phyloP scores from a whole-genome alignment of 2,113 vertebrate genomes.

The Rhadina sibilatrix region DNA sequence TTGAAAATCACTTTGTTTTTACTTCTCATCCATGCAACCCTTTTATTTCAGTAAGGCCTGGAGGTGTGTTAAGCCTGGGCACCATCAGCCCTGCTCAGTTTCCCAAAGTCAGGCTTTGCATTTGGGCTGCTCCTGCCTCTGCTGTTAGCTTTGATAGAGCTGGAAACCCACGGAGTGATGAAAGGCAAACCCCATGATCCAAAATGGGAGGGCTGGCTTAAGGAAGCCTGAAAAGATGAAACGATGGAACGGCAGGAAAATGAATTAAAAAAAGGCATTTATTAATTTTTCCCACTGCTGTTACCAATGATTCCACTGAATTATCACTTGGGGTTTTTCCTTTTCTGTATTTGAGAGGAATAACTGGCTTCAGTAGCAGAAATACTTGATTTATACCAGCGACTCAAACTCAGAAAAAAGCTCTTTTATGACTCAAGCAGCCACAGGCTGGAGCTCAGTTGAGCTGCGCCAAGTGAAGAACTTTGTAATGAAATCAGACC shows the following conservation, averaged over 20 bases:
- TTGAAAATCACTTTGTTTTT: neutral
- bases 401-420: neutral
- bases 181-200: neutral
- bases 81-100: neutral
- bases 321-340: constrained; percentile 4
- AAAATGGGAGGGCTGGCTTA: constrained; percentile 10
- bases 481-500: neutral
- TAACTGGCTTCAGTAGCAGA: constrained; percentile 7
- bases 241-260: constrained; percentile 13
- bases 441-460: neutral
- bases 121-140: neutral
- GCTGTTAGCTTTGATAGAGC: neutral
- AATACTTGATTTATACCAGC: neutral
- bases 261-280: constrained; percentile 35
- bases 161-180: neutral
- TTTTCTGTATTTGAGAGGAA: neutral
- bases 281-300: neutral
- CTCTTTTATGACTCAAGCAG: neutral
- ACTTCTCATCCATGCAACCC: fast-evolving
- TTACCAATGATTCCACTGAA: neutral
- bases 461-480: neutral
- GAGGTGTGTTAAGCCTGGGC: neutral
- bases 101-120: neutral
- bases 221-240: constrained; percentile 19
- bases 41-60: neutral